phyloP scores from a whole-genome alignment of 53 echinoderm and acorn worm genomes.

The Zoroaster sp. region DNA sequence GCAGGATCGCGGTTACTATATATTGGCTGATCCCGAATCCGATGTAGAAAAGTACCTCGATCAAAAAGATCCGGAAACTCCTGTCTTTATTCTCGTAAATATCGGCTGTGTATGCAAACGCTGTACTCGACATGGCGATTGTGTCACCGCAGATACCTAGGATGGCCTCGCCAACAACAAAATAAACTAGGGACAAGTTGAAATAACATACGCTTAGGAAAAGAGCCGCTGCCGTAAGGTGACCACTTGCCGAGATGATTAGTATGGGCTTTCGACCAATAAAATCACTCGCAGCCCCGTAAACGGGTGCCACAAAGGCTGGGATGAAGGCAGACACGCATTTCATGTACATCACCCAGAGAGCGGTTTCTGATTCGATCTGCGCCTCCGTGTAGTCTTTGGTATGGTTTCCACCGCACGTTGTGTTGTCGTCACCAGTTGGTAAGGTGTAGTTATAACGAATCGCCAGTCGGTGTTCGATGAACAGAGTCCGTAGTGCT shows the following conservation, averaged over 20 bases:
- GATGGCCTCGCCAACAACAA: conserved; percentile 28
- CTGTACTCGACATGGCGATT: background rate
- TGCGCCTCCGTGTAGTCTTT: conserved; percentile 8
- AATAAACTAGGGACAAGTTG: background rate
- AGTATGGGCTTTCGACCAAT: conserved; percentile 64
- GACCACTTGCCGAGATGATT: conserved; percentile 43
- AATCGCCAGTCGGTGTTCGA: conserved; percentile 55
- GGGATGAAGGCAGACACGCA: conserved; percentile 51
- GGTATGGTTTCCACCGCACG: conserved; percentile 36
- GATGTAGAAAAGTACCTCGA: conserved; percentile 30
- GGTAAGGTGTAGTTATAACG: conserved; percentile 61
- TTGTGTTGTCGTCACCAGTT: conserved; percentile 1
- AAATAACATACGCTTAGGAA: conserved; percentile 58
- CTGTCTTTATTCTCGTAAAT: conserved; percentile 8
- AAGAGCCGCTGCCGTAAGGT: conserved; percentile 27
- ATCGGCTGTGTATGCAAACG: conserved; percentile 56
- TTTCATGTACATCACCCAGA: conserved; percentile 69
- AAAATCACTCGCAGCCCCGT: conserved; percentile 58
- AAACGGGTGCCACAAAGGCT: conserved; percentile 4
- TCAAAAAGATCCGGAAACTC: conserved; percentile 21
- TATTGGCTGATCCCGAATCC: conserved; percentile 62
- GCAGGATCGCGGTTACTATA: conserved; percentile 29
- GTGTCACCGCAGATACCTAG: conserved; percentile 64
- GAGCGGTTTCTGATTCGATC: conserved; percentile 66
- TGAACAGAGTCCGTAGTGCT: conserved; percentile 54